Conservation (phyloP, 2,888 invertebrate species). For the Brenthis daphne region DNA sequence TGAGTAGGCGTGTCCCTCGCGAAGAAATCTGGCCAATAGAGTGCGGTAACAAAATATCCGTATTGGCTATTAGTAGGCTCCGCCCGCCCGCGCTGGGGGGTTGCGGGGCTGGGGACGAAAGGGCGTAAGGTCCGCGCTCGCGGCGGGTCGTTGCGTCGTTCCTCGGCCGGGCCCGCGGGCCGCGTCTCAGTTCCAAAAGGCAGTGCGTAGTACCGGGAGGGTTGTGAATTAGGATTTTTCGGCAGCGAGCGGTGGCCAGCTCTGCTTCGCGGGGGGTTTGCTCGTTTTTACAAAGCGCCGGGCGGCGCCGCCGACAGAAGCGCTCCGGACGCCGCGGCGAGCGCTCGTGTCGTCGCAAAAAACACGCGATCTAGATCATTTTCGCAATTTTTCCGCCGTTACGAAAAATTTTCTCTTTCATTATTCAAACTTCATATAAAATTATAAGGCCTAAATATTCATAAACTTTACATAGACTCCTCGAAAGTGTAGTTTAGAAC, state of each 20-base stretch:
- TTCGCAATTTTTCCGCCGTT: constrained; percentile 51
- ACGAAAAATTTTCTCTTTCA: constrained; percentile 27
- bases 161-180: constrained; percentile 24
- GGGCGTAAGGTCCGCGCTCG: constrained; percentile 45
- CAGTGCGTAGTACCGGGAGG: constrained; percentile 47
- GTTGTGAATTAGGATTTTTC: constrained; percentile 59
- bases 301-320: constrained; percentile 67
- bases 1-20: constrained; percentile 74
- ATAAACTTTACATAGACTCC: constrained; percentile 24
- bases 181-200: constrained; percentile 50
- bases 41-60: constrained; percentile 82
- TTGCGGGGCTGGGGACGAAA: constrained; percentile 39
- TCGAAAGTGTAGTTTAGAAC: constrained; percentile 40
- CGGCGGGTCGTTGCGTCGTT: constrained; percentile 47
- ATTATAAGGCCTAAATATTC: constrained; percentile 25
- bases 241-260: constrained; percentile 47
- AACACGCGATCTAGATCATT: constrained; percentile 37
- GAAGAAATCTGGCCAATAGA: constrained; percentile 84
- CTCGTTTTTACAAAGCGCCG: constrained; percentile 57
- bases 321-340: constrained; percentile 73
- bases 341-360: constrained; percentile 60
- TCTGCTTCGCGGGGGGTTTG: constrained; percentile 52
- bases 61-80: constrained; percentile 83
- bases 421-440: neutral
- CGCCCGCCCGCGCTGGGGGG: constrained; percentile 62